A percentile compares a stretch with the other conserved stretches of the same genome.
phyloP scores from a whole-genome alignment of 2,888 invertebrate genomes.

The Drosophila monieri region DNA sequence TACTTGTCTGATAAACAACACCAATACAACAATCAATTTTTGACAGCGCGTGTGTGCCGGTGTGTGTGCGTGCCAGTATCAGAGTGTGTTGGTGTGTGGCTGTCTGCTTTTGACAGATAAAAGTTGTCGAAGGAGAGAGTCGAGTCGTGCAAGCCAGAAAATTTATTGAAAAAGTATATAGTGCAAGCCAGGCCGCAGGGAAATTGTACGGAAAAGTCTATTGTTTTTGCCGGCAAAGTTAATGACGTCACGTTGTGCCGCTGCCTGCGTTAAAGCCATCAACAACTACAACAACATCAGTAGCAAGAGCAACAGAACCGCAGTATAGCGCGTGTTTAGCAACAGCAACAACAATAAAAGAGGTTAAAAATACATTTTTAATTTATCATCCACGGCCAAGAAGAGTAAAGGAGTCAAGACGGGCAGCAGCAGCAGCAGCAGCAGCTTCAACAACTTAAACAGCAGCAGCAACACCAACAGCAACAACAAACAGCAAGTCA shows the following conservation, averaged over 20 bases:
- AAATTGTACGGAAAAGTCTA: constrained; percentile 16
- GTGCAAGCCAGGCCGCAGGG: constrained; percentile 7
- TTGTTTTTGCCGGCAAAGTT: constrained; percentile 67
- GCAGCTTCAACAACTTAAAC: constrained; percentile 35
- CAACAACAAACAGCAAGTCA: constrained; percentile 39
- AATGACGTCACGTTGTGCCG: constrained; percentile 66
- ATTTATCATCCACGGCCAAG: constrained; percentile 24
- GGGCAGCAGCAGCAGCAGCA: constrained; percentile 34
- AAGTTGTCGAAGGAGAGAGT: constrained; percentile 16
- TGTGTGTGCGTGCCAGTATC: constrained; percentile 31
- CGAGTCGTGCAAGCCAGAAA: constrained; percentile 21
- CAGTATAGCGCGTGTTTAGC: constrained; percentile 41
- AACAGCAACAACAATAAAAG: constrained; percentile 12
- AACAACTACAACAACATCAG: constrained; percentile 4
- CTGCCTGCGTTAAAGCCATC: constrained; percentile 28
- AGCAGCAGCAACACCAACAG: constrained; percentile 13
- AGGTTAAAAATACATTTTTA: constrained; percentile 39
- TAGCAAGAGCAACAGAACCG: neutral
- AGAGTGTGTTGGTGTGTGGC: constrained; percentile 30
- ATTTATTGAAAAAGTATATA: constrained; percentile 20
- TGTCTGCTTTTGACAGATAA: constrained; percentile 36
- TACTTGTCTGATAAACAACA: constrained; percentile 35
- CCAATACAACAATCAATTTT: constrained; percentile 26
- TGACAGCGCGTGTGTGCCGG: constrained; percentile 22
- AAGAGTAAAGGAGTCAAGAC: constrained; percentile 22